Base-by-base conservation (phyloP, 2,113 vertebrate genomes). In the Osmerus mordax region DNA sequence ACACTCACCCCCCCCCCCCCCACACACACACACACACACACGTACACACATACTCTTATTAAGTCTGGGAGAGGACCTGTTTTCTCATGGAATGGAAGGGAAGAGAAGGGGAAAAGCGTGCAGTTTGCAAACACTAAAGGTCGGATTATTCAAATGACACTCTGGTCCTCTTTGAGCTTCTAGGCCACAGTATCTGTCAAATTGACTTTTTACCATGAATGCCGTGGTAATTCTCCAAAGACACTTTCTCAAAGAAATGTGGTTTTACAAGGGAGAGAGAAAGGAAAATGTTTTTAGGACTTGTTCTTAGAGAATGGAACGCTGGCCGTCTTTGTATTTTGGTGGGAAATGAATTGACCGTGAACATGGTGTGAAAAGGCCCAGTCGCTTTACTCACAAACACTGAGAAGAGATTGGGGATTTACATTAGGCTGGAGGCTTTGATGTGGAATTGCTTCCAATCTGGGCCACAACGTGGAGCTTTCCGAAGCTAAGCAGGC, bases 401-500 rank as follows among this genome's bases (percentile, higher is more conserved):
- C 51, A 67, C 23, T 64, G 52, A 60, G 61, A 29, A 16, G 18
- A 13, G 32, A n/a, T 21, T 73, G 65, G 58, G 72, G 25, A 71
- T 83, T 54, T 64, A 70, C 66, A 63, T 47, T 18, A 53, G 56
- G 9, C 55, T 74, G 28, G 52, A 52, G 72, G 47, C 71, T 76
- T 72, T 80, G 51, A 79, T 66, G 66, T 58, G 0, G 4, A 16
- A 21, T 36, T 13, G 19, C 72, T 36, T 65, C 51, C 66, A 69
- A 63, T 80, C 77, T 55, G 67, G 59, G 47, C 21, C 41, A 28
- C 19, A 65, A 36, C 47, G n/a, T 25, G n/a, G 58, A 65, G 32
- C 70, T 74, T 16, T 66, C 21, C 55, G 8, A 5, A 5, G 68
- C 55, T 25, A 19, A 72, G 75, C 67, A 68, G 68, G n/a, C 2